Conservation (phyloP, 2,797 vertebrate genomes). For the Meriones psammophilus region DNA sequence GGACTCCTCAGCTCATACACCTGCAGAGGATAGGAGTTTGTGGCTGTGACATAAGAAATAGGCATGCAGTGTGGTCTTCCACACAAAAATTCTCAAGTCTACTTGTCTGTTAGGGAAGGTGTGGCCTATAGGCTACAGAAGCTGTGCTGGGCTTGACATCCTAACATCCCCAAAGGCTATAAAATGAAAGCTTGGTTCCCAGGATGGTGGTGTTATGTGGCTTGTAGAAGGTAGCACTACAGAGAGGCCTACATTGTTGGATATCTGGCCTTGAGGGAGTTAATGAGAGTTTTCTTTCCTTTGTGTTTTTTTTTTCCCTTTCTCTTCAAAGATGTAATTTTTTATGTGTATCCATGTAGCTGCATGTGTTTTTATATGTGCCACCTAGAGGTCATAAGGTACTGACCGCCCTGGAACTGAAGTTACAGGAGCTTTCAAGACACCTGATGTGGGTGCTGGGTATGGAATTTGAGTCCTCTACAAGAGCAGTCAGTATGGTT, state of each 20-base stretch:
- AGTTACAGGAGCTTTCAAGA: not conserved
- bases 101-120: not conserved
- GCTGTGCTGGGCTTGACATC: not conserved
- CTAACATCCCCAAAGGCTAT: not conserved
- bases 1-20: not conserved
- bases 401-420: not conserved
- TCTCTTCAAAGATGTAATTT: not conserved
- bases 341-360: not conserved
- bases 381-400: not conserved
- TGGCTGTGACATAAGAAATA: not conserved
- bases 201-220: not conserved
- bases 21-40: not conserved
- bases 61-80: not conserved
- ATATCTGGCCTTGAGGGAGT: not conserved
- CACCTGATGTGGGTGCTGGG: too few relatives aligned
- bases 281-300: too few relatives aligned
- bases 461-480: not conserved
- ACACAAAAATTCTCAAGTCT: not conserved
- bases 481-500: not conserved
- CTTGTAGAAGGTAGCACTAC: not conserved
- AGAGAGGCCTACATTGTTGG: not conserved
- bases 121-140: not conserved
- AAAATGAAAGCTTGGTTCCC: not conserved
- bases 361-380: not conserved
- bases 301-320: not conserved